A percentile compares a stretch with the other conserved stretches of the same genome.
Conservation (phyloP, 92 coral and sea anemone genomes). For the Chrysogorgia sp. region DNA sequence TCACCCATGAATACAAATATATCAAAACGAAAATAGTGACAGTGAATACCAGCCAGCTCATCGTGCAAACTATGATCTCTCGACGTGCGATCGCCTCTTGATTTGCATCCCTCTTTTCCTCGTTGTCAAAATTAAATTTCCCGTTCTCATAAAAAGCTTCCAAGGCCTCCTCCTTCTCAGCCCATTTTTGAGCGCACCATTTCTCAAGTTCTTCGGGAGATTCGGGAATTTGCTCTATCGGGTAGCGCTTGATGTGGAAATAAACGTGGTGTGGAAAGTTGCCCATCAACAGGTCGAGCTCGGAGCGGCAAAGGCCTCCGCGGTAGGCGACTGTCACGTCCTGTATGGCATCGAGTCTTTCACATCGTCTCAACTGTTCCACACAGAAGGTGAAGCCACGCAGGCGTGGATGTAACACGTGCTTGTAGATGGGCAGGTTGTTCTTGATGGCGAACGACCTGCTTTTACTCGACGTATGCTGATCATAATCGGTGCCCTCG, state of each 20-base stretch:
- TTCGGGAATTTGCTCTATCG: constrained; percentile 68
- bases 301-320: constrained; percentile 67
- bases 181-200: constrained; percentile 88
- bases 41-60: constrained; percentile 71
- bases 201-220: constrained; percentile 70
- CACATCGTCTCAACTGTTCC: constrained; percentile 67
- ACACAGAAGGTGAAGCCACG: constrained; percentile 86
- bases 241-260: constrained; percentile 81
- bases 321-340: constrained; percentile 94
- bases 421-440: constrained; percentile 72
- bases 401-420: constrained; percentile 94
- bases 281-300: constrained; percentile 74
- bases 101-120: constrained; percentile 21
- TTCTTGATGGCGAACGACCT: constrained; percentile 86
- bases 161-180: constrained; percentile 77
- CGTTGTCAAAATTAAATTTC: constrained; percentile 25
- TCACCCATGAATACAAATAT: constrained; percentile 48
- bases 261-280: constrained; percentile 84
- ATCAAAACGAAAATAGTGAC: constrained; percentile 39
- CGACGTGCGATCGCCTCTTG: constrained; percentile 48
- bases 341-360: constrained; percentile 77
- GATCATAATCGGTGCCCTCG: constrained; percentile 86
- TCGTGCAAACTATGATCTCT: constrained; percentile 54
- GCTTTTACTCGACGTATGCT: constrained; percentile 67
- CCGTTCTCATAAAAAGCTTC: constrained; percentile 67